Conservation (phyloP, 2,113 vertebrate species). For the Epinephelus cyanopodus region DNA sequence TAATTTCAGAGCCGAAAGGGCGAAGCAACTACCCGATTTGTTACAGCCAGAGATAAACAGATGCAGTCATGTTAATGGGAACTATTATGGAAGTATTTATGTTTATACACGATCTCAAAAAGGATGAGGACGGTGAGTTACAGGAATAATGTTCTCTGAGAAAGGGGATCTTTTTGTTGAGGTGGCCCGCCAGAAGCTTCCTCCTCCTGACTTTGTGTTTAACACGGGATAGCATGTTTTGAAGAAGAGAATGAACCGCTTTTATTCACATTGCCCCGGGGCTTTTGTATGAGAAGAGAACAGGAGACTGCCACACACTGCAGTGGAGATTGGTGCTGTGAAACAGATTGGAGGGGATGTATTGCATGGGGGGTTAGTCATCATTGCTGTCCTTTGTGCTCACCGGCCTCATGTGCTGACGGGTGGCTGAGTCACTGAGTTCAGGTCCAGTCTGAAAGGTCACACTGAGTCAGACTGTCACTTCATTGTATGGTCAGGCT, state of each 20-base stretch:
- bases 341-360: constrained; percentile 41
- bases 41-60: not conserved
- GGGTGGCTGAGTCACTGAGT: constrained; percentile 67
- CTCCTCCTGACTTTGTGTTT: constrained; percentile 46
- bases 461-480: constrained; percentile 41
- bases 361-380: constrained; percentile 53
- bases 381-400: constrained; percentile 59
- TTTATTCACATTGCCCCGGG: constrained; percentile 47
- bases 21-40: not conserved
- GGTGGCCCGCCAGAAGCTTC: constrained; percentile 19
- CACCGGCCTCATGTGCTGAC: constrained; percentile 40
- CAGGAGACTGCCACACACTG: constrained; percentile 40
- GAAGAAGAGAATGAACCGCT: constrained; percentile 33
- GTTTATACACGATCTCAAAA: too few relatives aligned
- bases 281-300: constrained; percentile 53
- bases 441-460: constrained; percentile 60
- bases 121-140: not conserved
- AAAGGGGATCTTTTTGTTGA: constrained; percentile 11
- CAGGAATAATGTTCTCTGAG: constrained; percentile 13
- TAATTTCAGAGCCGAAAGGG: too few relatives aligned
- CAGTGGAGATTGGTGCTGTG: constrained; percentile 33
- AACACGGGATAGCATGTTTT: constrained; percentile 29
- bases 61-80: not conserved
- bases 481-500: constrained; percentile 19
- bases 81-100: not conserved